Conservation (phyloP, 2,888 invertebrate species). For the Scaptomyza flava region DNA sequence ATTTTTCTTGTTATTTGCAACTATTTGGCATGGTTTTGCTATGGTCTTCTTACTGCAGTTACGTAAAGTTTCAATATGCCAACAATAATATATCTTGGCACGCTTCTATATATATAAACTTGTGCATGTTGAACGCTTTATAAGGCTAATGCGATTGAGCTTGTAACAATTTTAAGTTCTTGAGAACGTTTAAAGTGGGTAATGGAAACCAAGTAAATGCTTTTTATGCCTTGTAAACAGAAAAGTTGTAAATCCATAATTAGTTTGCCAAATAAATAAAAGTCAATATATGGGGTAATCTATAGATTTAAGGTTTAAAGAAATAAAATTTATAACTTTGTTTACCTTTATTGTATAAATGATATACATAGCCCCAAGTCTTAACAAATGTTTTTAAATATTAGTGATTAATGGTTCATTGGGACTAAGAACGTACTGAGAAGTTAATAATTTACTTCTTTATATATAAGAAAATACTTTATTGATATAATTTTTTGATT, state of each 20-base stretch:
- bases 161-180: not conserved
- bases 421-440: no score
- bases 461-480: not conserved
- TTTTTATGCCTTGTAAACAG: no score
- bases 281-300: no score
- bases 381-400: no score
- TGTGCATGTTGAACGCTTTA: not conserved
- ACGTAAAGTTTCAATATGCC: slow-evolving; percentile 26
- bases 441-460: not conserved
- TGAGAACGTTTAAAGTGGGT: not conserved
- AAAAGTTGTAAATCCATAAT: no score
- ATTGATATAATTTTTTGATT: not conserved
- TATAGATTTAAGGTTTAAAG: no score
- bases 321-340: no score
- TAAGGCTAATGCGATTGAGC: not conserved
- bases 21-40: slow-evolving; percentile 40
- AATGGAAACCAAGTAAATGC: not conserved
- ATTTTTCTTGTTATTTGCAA: slow-evolving; percentile 18
- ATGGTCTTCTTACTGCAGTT: slow-evolving; percentile 16
- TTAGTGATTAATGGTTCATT: no score
- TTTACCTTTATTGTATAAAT: not conserved
- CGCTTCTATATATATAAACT: not conserved
- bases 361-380: no score
- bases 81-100: slow-evolving; percentile 12
- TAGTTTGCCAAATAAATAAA: no score